Evolutionary conservation across 1,140 invertebrate species (phyloP).

Genomic region (Danaus plexippus): DNA sequence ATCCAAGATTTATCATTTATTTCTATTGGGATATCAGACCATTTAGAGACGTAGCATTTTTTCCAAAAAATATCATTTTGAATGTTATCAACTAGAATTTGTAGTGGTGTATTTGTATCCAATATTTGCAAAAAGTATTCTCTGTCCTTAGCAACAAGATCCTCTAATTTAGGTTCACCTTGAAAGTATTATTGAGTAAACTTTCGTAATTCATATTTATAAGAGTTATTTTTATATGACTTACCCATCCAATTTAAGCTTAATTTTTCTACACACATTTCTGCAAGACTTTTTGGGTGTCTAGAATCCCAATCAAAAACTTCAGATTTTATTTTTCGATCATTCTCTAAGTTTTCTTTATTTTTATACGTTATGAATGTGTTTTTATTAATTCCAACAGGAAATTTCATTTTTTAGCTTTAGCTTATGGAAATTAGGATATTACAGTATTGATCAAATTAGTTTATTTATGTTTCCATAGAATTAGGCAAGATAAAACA

Average conservation of each 20-base stretch:
- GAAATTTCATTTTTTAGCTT: conserved; percentile 39
- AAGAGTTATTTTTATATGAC: conserved; percentile 8
- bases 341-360: conserved; percentile 28
- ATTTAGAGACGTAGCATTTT: conserved; percentile 56
- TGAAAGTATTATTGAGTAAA: conserved; percentile 8
- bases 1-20: conserved; percentile 59
- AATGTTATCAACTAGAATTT: conserved; percentile 63
- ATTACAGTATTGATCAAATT: too few species aligned
- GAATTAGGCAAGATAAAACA: too few species aligned
- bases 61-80: conserved; percentile 70
- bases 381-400: conserved; percentile 39
- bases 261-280: conserved; percentile 58
- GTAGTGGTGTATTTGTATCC: conserved; percentile 54
- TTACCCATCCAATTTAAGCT: conserved; percentile 59
- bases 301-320: conserved; percentile 55
- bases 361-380: conserved; percentile 55
- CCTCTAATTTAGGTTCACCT: conserved; percentile 48
- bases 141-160: conserved; percentile 58
- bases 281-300: conserved; percentile 49
- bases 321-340: conserved; percentile 51
- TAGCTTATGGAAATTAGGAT: too few species aligned
- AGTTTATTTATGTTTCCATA: too few species aligned
- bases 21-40: conserved; percentile 43
- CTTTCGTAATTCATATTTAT: neutral
- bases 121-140: conserved; percentile 63